Conservation (phyloP, 2,797 vertebrate genomes). For the Ctenochaetus hawaiiensis region DNA sequence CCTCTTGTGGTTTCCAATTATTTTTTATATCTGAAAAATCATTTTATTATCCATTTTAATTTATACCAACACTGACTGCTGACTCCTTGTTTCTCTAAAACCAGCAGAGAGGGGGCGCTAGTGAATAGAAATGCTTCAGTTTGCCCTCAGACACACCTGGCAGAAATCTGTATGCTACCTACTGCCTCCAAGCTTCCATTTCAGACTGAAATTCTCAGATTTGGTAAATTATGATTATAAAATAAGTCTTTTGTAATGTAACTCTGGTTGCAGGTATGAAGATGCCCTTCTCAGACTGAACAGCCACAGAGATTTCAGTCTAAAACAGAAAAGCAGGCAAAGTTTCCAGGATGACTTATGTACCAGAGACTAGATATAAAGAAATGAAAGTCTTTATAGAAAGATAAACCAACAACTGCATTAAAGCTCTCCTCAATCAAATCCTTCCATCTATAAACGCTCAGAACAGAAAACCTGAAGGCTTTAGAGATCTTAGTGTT, state of each 20-base stretch:
- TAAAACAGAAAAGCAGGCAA: background rate
- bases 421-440: background rate
- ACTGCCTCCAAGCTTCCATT: background rate
- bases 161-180: no score
- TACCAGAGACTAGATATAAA: background rate
- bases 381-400: background rate
- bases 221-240: background rate
- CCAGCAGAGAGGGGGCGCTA: no score
- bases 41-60: no score
- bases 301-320: background rate
- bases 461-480: background rate
- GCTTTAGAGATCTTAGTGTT: background rate
- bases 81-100: no score
- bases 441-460: background rate
- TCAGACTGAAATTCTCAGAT: background rate
- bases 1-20: no score
- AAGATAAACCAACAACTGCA: conserved; percentile 1
- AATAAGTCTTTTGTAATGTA: background rate
- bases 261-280: background rate
- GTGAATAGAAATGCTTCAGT: no score
- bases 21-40: no score
- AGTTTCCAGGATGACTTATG: background rate
- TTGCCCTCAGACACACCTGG: no score
- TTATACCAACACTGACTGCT: no score
- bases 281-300: background rate